Base-by-base conservation (phyloP, 2,888 invertebrate species). In the Blomia tropicalis region DNA sequence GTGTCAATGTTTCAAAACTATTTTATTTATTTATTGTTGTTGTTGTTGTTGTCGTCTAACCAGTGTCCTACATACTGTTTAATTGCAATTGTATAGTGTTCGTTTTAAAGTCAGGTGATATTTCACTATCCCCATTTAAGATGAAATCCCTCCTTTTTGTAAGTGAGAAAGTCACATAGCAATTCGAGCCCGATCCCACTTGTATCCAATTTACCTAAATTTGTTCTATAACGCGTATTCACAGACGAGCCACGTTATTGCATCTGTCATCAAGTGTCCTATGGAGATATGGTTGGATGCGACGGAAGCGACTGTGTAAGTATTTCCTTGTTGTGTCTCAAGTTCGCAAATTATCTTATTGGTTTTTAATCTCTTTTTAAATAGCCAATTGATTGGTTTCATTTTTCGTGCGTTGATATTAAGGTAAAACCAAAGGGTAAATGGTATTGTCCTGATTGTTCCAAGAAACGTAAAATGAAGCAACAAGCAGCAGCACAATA, bases 231-330 rank as follows among this genome's bases (percentile, higher is more conserved):
- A n/a, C n/a, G n/a, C n/a, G n/a, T n/a, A n/a, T n/a, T 19, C 7
- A 5, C 41, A 62, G 62, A 96, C 72, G 96, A 98, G 73, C 96
- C 96, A 0, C 95, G 93, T 0, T 98, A 98, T 73, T 98, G 95
- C 74, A 78, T 93, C 43, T 98, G 96, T 72, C 92, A 95, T 75
- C 95, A 96, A 80, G 87, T 87, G 58, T 91, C 91, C 2, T 92
- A 90, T 70, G 92, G 92, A 62, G 89, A 92, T 78, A 93, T 93
- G 92, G 90, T 93, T 72, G 89, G 87, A 67, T 93, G 92, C 79
- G 92, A 93, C 76, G 92, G 92, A 75, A 83, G 83, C 58, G 87
- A 87, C 27, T 69, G 68, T 64, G 60, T 62, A 47, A 4, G 58
- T 47, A 36, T 36, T 36, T 36, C 36, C 36, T 36, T 7, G 7